phyloP scores from a whole-genome alignment of 92 coral and sea anemone genomes.

The Meandrina meandrites region DNA sequence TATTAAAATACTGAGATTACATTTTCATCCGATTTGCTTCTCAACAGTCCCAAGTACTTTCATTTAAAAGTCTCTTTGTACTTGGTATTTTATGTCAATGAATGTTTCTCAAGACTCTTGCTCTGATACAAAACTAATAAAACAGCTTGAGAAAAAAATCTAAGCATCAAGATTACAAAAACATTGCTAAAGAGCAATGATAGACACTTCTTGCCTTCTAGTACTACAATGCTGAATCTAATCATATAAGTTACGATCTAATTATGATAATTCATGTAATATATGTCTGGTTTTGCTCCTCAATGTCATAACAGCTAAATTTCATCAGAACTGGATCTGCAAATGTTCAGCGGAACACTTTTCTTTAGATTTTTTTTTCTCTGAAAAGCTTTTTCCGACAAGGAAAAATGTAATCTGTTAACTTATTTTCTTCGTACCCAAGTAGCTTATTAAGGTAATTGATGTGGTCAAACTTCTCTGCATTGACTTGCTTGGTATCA shows the following conservation, averaged over 20 bases:
- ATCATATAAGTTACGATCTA: no score
- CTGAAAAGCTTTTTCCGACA: no score
- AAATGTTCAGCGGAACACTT: neutral
- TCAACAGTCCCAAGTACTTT: neutral
- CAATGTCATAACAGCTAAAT: neutral
- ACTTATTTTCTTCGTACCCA: no score
- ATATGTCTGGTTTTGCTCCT: neutral
- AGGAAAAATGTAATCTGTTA: no score
- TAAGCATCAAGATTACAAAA: no score
- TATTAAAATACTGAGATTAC: neutral
- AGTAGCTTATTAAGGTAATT: neutral
- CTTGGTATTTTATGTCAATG: neutral
- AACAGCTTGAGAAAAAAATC: neutral
- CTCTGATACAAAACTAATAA: neutral
- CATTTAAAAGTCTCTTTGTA: neutral
- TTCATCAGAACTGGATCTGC: neutral
- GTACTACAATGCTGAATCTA: neutral
- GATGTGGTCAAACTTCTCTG: neutral
- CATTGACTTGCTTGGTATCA: neutral
- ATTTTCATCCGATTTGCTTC: neutral
- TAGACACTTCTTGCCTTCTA: no score
- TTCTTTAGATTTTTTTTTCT: neutral
- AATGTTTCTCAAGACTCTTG: neutral
- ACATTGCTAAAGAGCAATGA: no score
- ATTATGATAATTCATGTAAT: no score